Evolutionary conservation across 2,888 invertebrate species (phyloP).

Genomic region (Nomada hirtipes): DNA sequence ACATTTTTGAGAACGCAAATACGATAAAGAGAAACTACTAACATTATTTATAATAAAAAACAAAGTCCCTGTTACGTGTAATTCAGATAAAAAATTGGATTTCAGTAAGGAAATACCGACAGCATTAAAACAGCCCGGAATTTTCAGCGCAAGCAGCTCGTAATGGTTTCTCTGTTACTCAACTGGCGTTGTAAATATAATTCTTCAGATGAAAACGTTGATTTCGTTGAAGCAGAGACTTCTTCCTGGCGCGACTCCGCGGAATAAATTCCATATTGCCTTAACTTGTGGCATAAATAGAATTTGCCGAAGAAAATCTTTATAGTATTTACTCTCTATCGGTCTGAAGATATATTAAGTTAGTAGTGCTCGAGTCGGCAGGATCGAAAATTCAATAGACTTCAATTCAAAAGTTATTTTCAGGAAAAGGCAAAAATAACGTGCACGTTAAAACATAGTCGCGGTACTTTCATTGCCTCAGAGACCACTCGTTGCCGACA

Average conservation of each 20-base stretch:
- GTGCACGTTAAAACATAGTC: slow-evolving; percentile 1
- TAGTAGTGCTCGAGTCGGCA: neutral
- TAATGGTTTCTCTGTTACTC: slow-evolving; percentile 1
- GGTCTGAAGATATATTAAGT: slow-evolving; percentile 5
- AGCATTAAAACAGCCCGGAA: neutral
- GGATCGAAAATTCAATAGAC: neutral
- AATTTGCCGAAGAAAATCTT: slow-evolving; percentile 9
- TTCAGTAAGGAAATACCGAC: slow-evolving; percentile 5
- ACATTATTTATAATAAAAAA: neutral
- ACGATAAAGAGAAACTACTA: neutral
- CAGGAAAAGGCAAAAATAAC: neutral
- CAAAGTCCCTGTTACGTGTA: neutral
- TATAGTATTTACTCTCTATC: neutral
- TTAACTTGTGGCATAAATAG: slow-evolving; percentile 11
- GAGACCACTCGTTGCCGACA: too few relatives aligned
- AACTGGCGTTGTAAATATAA: neutral
- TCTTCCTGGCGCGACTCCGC: neutral
- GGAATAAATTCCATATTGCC: slow-evolving; percentile 19
- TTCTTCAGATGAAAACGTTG: slow-evolving; percentile 1
- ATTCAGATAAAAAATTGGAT: neutral
- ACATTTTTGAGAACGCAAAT: neutral
- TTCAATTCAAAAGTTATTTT: slow-evolving; percentile 7
- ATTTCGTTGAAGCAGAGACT: neutral
- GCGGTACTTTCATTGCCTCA: neutral
- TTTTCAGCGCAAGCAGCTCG: neutral